These are phyloP conservation scores for Cherax destructor DNA, from an alignment of 1,140 invertebrate genomes.

Conservation along the genomic window DNA sequence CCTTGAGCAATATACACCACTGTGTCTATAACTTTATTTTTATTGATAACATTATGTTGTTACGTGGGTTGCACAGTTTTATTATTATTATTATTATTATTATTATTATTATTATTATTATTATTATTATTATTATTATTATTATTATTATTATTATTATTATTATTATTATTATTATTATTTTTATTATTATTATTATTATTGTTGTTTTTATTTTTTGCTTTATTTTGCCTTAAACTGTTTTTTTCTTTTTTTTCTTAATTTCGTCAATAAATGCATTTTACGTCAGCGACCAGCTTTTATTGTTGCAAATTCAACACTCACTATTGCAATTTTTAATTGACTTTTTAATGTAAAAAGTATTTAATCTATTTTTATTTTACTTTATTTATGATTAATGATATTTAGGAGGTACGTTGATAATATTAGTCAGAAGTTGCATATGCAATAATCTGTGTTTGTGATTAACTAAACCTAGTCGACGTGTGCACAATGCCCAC, in stretches of 20 bases:
- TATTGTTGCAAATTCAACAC: too few species aligned
- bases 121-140: constrained; percentile 12
- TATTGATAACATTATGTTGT: neutral
- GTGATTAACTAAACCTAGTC: too few species aligned
- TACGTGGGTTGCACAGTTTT: neutral
- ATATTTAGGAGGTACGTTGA: too few species aligned
- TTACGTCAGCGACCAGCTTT: too few species aligned
- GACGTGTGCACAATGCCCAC: too few species aligned
- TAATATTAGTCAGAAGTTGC: too few species aligned
- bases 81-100: neutral
- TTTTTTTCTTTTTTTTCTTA: neutral
- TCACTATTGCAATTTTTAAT: too few species aligned
- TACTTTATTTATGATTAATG: too few species aligned
- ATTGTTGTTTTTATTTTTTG: neutral
- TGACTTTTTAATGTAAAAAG: too few species aligned
- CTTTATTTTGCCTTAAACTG: neutral
- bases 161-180: neutral
- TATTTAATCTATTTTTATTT: too few species aligned
- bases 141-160: constrained; percentile 12
- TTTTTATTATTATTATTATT: neutral
- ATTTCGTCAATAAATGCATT: neutral
- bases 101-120: constrained; percentile 12
- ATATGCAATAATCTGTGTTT: too few species aligned
- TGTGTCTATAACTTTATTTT: neutral
- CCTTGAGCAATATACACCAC: neutral